phyloP scores from a whole-genome alignment of 2,797 vertebrate species.

The Sparus aurata region DNA sequence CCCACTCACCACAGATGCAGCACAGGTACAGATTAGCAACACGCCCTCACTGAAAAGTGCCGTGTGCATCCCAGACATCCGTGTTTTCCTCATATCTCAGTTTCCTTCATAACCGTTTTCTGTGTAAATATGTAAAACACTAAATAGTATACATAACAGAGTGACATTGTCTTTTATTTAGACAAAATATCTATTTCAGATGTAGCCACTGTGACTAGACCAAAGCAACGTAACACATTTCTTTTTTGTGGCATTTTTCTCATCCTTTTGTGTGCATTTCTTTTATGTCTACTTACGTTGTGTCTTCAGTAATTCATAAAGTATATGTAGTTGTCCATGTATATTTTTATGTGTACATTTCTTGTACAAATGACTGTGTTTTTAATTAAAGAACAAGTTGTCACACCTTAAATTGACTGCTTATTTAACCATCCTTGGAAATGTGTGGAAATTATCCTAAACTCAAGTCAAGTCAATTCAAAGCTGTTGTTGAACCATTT shows the following conservation, averaged over 20 bases:
- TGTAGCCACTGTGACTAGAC: conserved; percentile 91
- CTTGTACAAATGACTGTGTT: conserved; percentile 91
- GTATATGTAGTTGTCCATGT: conserved; percentile 85
- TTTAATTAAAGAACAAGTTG: conserved; percentile 87
- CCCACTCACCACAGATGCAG: conserved; percentile 31
- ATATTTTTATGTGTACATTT: conserved; percentile 93
- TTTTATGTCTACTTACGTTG: conserved; percentile 68
- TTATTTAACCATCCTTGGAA: conserved; percentile 9
- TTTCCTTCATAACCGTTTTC: conserved; percentile 56
- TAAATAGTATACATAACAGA: conserved; percentile 80
- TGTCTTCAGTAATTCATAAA: conserved; percentile 78
- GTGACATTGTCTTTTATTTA: conserved; percentile 83
- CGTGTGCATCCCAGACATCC: conserved; percentile 39
- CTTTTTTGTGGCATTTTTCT: conserved; percentile 66
- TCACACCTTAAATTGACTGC: conserved; percentile 65
- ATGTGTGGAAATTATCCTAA: too few species aligned
- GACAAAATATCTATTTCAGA: conserved; percentile 82
- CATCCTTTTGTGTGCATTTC: conserved; percentile 62
- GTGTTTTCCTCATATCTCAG: conserved; percentile 31
- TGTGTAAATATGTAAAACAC: conserved; percentile 85
- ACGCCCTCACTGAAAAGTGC: conserved; percentile 53
- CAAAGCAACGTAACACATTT: conserved; percentile 91
- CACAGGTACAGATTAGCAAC: conserved; percentile 51
- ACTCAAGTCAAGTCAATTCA: too few species aligned
- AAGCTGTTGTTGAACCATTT: too few species aligned